These are phyloP conservation scores for Pogonus chalceus DNA, from an alignment of 1,140 invertebrate genomes.

Conservation along the genomic window DNA sequence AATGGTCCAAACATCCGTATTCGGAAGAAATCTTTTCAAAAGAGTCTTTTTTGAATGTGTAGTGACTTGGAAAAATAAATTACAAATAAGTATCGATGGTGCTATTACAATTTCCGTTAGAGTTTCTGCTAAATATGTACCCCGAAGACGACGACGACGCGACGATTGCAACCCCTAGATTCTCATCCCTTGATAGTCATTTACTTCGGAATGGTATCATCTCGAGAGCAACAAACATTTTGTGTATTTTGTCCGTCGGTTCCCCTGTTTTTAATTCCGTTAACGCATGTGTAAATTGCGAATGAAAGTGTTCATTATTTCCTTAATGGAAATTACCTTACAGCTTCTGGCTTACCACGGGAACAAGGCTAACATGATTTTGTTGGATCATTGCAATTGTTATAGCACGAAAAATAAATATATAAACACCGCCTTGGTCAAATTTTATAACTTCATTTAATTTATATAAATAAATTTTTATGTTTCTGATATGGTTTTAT, in stretches of 20 bases:
- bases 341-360: slow-evolving; percentile 15
- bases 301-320: slow-evolving; percentile 1
- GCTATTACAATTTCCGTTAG: neutral
- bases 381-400: too few species aligned
- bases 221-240: neutral
- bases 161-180: neutral
- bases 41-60: neutral
- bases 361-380: slow-evolving; percentile 17
- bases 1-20: too few species aligned
- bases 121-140: slow-evolving; percentile 24
- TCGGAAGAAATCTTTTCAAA: too few species aligned
- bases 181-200: neutral
- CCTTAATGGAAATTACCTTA: slow-evolving; percentile 13
- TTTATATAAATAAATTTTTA: too few species aligned
- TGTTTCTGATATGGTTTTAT: too few species aligned
- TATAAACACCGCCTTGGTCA: too few species aligned
- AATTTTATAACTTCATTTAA: too few species aligned
- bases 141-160: slow-evolving; percentile 14
- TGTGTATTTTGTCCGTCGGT: neutral
- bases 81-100: too few species aligned
- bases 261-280: slow-evolving; percentile 1
- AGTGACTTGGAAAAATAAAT: slow-evolving; percentile 7
- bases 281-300: neutral
- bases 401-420: too few species aligned
- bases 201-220: neutral